phyloP scores from a whole-genome alignment of 1,140 invertebrate genomes.

The Cecropterus lyciades region DNA sequence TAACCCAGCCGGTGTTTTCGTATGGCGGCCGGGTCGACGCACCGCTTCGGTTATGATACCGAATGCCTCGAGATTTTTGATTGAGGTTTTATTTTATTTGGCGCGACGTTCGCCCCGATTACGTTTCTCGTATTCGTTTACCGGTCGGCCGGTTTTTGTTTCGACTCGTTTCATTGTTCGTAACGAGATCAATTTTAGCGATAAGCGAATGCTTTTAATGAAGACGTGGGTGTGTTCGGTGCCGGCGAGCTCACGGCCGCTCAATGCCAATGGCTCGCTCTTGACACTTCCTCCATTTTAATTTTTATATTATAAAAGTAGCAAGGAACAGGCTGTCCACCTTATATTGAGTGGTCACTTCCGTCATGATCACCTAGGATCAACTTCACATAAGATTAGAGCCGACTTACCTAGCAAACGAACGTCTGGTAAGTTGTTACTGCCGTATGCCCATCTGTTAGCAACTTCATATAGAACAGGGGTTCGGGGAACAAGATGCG shows the following conservation, averaged over 20 bases:
- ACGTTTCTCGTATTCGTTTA: conserved; percentile 78
- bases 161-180: conserved; percentile 75
- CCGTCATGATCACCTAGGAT: no score
- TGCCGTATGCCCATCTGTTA: no score
- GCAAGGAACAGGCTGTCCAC: no score
- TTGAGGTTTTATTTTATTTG: conserved; percentile 80
- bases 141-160: conserved; percentile 74
- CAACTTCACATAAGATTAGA: no score
- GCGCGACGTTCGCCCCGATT: conserved; percentile 67
- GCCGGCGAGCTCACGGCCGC: conserved; percentile 27
- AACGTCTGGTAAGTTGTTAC: no score
- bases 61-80: conserved; percentile 78
- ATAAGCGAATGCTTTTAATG: conserved; percentile 73
- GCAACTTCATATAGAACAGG: no score
- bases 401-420: no score
- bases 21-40: conserved; percentile 74
- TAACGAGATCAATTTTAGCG: conserved; percentile 78
- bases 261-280: conserved; percentile 32
- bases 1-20: conserved; percentile 65
- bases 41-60: conserved; percentile 76
- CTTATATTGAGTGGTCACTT: no score
- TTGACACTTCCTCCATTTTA: conserved; percentile 32
- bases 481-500: no score
- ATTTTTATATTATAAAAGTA: no score
- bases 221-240: conserved; percentile 71